Evolutionary conservation across 2,113 vertebrate species (phyloP), one percentile per base, ranked within the genome.

Genomic region (Thalassoma bifasciatum): DNA sequence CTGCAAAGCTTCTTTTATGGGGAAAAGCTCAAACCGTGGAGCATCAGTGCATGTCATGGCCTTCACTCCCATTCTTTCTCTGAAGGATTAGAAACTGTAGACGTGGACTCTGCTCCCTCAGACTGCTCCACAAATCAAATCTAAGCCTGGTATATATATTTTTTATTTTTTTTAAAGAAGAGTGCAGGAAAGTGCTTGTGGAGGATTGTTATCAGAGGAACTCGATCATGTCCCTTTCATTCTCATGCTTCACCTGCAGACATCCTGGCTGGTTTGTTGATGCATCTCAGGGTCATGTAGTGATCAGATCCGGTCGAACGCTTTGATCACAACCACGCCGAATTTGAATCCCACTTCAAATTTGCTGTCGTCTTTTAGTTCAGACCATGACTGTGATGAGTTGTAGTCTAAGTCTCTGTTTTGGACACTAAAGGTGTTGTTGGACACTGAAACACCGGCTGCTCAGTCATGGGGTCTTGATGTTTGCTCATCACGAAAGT

Each of bases 311-410:
- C 49, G 59, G 21, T 53, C 46, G 19, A 65, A 60, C 8, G 53
- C 81, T 76, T 66, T 37, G 10, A 73, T 72, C 77, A 75, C 54
- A 57, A 21, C 59, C 47, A 63, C 10, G 47, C 79, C 47, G 10
- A 83, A 82, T 88, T 75, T 86, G 56, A 86, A 70, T 54, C 56
- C 1, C 56, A 21, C 66, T 81, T 89, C 79, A 87, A 86, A 86
- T 89, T 79, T 79, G 79, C 63, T 46, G 8, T 50, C 10, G 1
- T 66, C 46, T 82, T 75, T 46, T 9, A 23, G 53, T 73, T 70
- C 5, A 60, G 50, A 26, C 70, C 84, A 77, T 81, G 79, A 81
- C 75, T 87, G 77, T 40, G 8, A 24, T 59, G 42, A 49, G 54
- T n/a, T 23, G 61, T 38, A 73, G 38, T 36, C 1, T 57, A 52